Conservation (phyloP, 2,113 vertebrate species). For the Phyllopteryx taeniolatus region DNA sequence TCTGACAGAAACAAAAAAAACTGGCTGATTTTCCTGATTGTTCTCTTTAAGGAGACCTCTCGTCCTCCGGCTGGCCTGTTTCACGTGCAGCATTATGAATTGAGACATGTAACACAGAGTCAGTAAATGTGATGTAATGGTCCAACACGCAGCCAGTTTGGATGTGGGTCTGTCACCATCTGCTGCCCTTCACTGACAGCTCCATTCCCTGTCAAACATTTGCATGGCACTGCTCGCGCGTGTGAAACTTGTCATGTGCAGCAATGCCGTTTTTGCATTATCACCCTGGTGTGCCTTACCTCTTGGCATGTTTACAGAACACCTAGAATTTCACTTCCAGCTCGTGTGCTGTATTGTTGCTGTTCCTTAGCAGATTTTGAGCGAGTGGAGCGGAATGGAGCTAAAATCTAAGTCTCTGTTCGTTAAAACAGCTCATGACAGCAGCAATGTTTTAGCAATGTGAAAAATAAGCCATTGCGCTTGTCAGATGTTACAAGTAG, state of each 20-base stretch:
- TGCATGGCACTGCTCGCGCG: conserved; percentile 10
- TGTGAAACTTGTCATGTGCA: conserved; percentile 2
- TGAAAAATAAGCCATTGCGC: conserved; percentile 22
- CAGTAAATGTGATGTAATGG: neutral
- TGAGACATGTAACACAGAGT: neutral
- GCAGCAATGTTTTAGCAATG: conserved; percentile 8
- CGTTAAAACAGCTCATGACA: conserved; percentile 8
- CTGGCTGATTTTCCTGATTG: neutral
- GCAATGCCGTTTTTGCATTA: neutral
- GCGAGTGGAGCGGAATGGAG: neutral
- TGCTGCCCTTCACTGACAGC: conserved; percentile 30
- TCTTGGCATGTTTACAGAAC: neutral
- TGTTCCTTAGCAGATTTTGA: neutral
- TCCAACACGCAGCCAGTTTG: neutral
- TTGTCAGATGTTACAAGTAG: conserved; percentile 34
- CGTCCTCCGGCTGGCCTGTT: neutral
- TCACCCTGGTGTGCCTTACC: neutral
- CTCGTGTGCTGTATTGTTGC: neutral
- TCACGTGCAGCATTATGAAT: neutral
- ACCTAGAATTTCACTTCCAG: neutral
- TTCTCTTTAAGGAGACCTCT: neutral
- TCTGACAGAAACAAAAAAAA: neutral
- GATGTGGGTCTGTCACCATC: conserved; percentile 5
- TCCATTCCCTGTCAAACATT: conserved; percentile 27
- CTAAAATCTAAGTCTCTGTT: neutral